Base-by-base conservation (phyloP, 2,113 vertebrate species). In the Corydoras sp. region DNA sequence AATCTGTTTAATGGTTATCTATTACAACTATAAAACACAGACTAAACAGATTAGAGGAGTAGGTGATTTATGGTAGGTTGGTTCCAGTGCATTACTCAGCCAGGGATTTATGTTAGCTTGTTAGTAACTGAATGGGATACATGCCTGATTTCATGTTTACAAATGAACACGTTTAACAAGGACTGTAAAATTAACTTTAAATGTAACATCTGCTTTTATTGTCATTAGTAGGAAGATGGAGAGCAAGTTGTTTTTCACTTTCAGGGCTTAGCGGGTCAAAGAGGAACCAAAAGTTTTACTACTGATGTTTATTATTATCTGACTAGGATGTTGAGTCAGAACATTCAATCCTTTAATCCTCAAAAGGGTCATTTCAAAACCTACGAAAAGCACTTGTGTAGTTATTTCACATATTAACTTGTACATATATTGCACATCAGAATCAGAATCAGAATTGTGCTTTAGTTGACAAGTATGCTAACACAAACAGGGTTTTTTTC, bases 51-150 rank as follows among this genome's bases (percentile, higher is more conserved):
- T 63, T 65, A 70, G 62, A 35, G 43, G 35, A 13, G 9, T 24
- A 58, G 32, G n/a, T 24, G 4, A 29, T 61, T 68, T 64, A 35
- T 58, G 50, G 4, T 32, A 24, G 50, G 62, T 71, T n/a, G 10
- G 24, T 71, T 74, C 71, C 62, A 53, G 58, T 62, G 18, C 60
- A 31, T 74, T 62, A 58, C 49, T 69, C 56, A 69, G 4, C 43
- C 13, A 15, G 59, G 62, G 67, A 69, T 63, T 71, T 49, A 15
- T 49, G 30, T 58, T 32, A 69, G 10, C 5, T 10, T 50, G 49
- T 50, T 1, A 10, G 8, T 56, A 58, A 58, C 32, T 24, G 43
- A n/a, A 54, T 1, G 15, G 53, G 13, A n/a, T 48, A 58, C 43
- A 30, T 49, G 31, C 35, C 35, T 72, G 18, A 43, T 54, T 53